phyloP scores from a whole-genome alignment of 2,113 vertebrate genomes.

The Gavialis gangeticus region DNA sequence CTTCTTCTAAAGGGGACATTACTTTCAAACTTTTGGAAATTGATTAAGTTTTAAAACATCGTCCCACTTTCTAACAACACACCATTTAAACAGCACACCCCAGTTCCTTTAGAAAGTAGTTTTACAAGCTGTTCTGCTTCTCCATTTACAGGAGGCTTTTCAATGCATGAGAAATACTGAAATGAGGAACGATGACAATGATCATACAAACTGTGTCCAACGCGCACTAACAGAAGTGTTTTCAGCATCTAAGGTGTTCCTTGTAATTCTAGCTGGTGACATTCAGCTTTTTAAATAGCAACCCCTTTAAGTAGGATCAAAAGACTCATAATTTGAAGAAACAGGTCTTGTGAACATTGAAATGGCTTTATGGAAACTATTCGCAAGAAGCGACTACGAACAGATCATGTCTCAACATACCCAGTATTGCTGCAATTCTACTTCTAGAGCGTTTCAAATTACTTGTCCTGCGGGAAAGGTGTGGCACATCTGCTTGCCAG shows the following conservation, averaged over 20 bases:
- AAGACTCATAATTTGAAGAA: not conserved
- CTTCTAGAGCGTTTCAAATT: not conserved
- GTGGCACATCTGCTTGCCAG: slow-evolving; percentile 9
- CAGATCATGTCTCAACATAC: not conserved
- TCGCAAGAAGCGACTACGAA: not conserved
- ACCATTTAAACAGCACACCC: not conserved
- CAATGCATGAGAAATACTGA: not conserved
- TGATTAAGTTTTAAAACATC: not conserved
- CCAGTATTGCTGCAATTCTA: not conserved
- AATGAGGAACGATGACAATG: not conserved
- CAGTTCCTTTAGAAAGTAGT: not conserved
- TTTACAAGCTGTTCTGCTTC: not conserved
- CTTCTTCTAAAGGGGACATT: not conserved
- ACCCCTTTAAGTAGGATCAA: too few relatives aligned
- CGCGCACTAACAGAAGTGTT: not conserved
- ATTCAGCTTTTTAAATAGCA: not conserved
- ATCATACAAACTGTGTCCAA: not conserved
- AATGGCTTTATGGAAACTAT: not conserved
- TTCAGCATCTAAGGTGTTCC: not conserved
- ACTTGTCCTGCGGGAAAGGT: slow-evolving; percentile 44
- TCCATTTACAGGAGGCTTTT: not conserved
- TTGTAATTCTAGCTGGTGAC: not conserved
- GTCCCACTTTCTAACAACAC: not conserved
- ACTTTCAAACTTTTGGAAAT: not conserved
- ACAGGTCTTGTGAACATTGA: accelerated